Conservation (phyloP, 1,140 invertebrate genomes). For the Coboldia fuscipes region DNA sequence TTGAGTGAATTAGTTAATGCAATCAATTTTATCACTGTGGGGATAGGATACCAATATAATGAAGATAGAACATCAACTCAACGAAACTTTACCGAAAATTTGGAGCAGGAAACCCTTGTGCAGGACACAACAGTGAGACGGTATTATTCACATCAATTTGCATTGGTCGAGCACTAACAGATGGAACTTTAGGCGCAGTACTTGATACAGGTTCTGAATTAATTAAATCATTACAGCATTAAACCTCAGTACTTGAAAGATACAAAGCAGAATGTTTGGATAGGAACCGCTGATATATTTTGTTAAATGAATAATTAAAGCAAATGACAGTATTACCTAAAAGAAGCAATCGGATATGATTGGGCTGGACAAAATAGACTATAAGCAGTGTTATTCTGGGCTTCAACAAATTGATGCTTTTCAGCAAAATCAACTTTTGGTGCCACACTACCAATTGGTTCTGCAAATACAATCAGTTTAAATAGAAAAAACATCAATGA, state of each 20-base stretch:
- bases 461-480: slow-evolving; percentile 24
- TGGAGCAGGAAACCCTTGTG: slow-evolving; percentile 40
- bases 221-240: not conserved
- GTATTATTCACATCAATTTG: slow-evolving; percentile 14
- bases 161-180: slow-evolving; percentile 29
- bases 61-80: no score
- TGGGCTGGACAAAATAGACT: slow-evolving; percentile 40
- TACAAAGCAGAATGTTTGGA: no score
- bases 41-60: no score
- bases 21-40: no score
- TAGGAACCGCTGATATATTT: no score
- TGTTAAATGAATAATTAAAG: no score
- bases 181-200: slow-evolving; percentile 51
- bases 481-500: slow-evolving; percentile 6
- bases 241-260: slow-evolving; percentile 7
- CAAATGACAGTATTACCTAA: no score
- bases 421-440: slow-evolving; percentile 38
- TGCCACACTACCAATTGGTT: slow-evolving; percentile 45
- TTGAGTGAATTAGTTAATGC: no score
- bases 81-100: slow-evolving; percentile 27
- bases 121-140: slow-evolving; percentile 35
- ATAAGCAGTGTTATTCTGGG: slow-evolving; percentile 18
- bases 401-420: slow-evolving; percentile 17
- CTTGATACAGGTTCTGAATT: slow-evolving; percentile 51
- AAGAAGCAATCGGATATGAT: slow-evolving; percentile 36